A percentile compares a stretch with the other conserved stretches of the same genome.
These are phyloP conservation scores for Boloria selene DNA, from an alignment of 2,888 invertebrate genomes.

Conservation along the genomic window DNA sequence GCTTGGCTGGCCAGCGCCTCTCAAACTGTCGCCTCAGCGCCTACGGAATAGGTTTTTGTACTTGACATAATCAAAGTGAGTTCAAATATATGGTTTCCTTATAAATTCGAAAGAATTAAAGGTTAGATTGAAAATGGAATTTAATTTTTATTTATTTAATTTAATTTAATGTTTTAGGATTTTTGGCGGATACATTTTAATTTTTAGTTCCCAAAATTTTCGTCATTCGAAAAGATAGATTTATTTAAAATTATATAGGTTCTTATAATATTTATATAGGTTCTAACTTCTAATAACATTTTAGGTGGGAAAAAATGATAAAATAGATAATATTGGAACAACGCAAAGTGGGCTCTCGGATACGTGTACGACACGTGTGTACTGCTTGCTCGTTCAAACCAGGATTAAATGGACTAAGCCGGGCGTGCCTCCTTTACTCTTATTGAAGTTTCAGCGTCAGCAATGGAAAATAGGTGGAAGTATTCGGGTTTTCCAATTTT, in stretches of 20 bases:
- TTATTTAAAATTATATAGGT: too few species aligned
- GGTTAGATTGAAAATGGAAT: too few species aligned
- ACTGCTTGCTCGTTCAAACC: background rate
- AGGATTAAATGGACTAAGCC: conserved; percentile 21
- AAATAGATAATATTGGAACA: too few species aligned
- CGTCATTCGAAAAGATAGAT: too few species aligned
- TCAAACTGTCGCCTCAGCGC: conserved; percentile 36
- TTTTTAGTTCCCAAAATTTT: too few species aligned
- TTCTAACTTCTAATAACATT: too few species aligned
- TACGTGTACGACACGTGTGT: conserved; percentile 3
- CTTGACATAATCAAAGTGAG: conserved; percentile 19
- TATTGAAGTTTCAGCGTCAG: conserved; percentile 23
- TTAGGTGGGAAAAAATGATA: too few species aligned
- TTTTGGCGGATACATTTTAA: too few species aligned
- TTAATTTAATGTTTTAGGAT: too few species aligned
- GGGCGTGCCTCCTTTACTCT: conserved; percentile 13
- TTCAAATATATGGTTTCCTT: background rate
- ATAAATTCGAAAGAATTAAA: background rate
- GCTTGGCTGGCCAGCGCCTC: conserved; percentile 28
- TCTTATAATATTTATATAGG: too few species aligned
- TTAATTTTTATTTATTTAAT: too few species aligned
- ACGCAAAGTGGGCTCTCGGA: background rate
- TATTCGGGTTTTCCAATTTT: conserved; percentile 16
- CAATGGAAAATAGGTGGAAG: conserved; percentile 8
- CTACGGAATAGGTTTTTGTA: conserved; percentile 22